Evolutionary conservation across 2,113 vertebrate species (phyloP), one percentile per base, ranked within the genome.

Genomic region (Ctenodactylus gundi): DNA sequence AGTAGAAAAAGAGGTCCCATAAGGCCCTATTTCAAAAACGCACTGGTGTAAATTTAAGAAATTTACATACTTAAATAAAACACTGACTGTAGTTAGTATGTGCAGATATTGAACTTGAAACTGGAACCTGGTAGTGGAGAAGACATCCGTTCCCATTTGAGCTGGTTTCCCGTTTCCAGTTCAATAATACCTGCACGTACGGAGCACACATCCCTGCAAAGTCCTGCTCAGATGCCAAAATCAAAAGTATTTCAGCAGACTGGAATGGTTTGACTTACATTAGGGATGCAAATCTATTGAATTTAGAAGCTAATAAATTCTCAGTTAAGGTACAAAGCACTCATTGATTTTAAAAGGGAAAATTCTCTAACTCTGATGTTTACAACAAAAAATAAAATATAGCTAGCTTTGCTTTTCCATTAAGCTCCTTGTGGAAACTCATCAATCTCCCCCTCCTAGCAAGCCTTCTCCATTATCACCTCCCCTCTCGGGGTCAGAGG

Each of bases 31-130:
- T 94, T 31, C 46, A 81, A 83, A 97, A 95, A 91, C 77, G 13
- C 49, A 44, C 65, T 55, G 29, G 46, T 85, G 51, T 86, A 87
- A 93, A 97, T 96, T 88, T 96, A 87, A 84, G 55, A 81, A 68
- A 89, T 89, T 87, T 94, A 68, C 77, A 89, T 94, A 88, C 89
- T 96, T 93, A 93, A 96, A 89, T 96, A 93, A 94, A 96, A 86
- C 57, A 58, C 44, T 78, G 84, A 68, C 85, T 96, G 46, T 80
- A 95, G 27, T 93, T 86, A 44, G 23, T 85, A 78, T 60, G 31
- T 53, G n/a, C 44, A 92, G 62, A 85, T 78, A 92, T 75, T 96
- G 88, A 96, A 93, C 76, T 95, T 90, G 91, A 97, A 96, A 94
- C 85, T 91, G 51, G 51, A 96, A 94, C 94, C 55, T 91, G 65